These are phyloP conservation scores for Bovichtus variegatus DNA, from an alignment of 2,797 vertebrate species.

Conservation along the genomic window DNA sequence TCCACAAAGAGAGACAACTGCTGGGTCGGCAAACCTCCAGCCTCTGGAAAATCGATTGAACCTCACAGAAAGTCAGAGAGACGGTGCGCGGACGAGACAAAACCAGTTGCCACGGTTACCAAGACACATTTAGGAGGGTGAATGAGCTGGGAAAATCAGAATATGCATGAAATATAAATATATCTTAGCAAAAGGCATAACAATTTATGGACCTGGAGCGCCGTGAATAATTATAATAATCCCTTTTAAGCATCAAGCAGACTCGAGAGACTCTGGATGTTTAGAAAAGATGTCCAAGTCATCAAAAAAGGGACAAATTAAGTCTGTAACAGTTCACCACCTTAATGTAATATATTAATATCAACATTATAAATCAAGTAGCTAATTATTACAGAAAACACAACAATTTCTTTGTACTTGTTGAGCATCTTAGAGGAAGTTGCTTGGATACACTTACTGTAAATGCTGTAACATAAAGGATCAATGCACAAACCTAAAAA, in stretches of 20 bases:
- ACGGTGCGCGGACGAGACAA: constrained; percentile 45
- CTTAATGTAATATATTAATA: background rate
- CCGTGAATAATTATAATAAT: background rate
- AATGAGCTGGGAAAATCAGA: constrained; percentile 18
- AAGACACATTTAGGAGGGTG: constrained; percentile 21
- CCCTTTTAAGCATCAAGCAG: constrained; percentile 2
- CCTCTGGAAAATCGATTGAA: constrained; percentile 71
- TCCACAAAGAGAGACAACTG: constrained; percentile 69
- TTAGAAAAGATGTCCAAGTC: constrained; percentile 1
- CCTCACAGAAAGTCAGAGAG: constrained; percentile 55
- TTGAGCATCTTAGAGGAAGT: background rate
- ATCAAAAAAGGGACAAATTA: background rate
- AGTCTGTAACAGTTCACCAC: background rate
- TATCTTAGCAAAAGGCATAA: constrained; percentile 4
- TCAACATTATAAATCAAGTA: background rate
- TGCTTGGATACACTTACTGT: background rate
- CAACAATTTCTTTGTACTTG: background rate
- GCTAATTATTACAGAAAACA: background rate
- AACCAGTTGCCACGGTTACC: constrained; percentile 71
- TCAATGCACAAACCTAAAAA: background rate
- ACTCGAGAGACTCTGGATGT: background rate
- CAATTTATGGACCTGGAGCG: background rate
- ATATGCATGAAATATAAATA: constrained; percentile 33
- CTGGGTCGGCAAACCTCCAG: constrained; percentile 71
- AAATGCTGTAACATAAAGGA: background rate